Evolutionary conservation across 2,888 invertebrate genomes (phyloP).

Genomic region (Augochlorella aurata): DNA sequence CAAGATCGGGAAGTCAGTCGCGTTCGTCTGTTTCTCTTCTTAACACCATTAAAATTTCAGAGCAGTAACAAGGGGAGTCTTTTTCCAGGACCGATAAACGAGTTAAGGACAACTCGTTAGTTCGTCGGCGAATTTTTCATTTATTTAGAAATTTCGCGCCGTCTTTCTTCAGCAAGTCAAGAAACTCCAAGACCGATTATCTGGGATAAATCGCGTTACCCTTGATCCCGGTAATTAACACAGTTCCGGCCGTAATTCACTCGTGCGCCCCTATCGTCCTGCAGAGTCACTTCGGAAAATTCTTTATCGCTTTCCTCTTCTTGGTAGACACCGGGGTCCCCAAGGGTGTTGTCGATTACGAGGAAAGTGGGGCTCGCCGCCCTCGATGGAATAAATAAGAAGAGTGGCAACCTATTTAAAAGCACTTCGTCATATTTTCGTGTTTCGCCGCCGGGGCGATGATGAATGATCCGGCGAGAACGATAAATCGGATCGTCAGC

Average conservation of each 20-base stretch:
- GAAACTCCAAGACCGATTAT: constrained; percentile 2
- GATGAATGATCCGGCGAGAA: neutral
- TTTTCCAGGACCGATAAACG: neutral
- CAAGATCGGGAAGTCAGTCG: neutral
- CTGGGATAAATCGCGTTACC: constrained; percentile 21
- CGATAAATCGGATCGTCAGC: neutral
- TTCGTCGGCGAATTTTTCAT: neutral
- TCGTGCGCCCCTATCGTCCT: neutral
- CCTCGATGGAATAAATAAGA: constrained; percentile 24
- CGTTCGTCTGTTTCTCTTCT: constrained; percentile 3
- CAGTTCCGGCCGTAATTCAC: constrained; percentile 37
- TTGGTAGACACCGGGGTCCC: neutral
- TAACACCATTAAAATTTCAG: neutral
- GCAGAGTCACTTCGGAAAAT: constrained; percentile 34
- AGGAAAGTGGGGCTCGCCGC: neutral
- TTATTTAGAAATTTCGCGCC: constrained; percentile 13
- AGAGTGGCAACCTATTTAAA: constrained; percentile 37
- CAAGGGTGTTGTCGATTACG: constrained; percentile 26
- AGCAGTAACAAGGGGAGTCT: neutral
- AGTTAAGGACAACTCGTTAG: constrained; percentile 3
- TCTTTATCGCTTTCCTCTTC: constrained; percentile 27
- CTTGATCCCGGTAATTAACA: constrained; percentile 30
- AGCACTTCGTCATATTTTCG: constrained; percentile 26
- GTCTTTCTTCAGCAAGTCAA: neutral
- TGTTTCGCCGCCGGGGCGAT: neutral